Evolutionary conservation across 2,113 vertebrate species (phyloP).

Genomic region (Gavia stellata): DNA sequence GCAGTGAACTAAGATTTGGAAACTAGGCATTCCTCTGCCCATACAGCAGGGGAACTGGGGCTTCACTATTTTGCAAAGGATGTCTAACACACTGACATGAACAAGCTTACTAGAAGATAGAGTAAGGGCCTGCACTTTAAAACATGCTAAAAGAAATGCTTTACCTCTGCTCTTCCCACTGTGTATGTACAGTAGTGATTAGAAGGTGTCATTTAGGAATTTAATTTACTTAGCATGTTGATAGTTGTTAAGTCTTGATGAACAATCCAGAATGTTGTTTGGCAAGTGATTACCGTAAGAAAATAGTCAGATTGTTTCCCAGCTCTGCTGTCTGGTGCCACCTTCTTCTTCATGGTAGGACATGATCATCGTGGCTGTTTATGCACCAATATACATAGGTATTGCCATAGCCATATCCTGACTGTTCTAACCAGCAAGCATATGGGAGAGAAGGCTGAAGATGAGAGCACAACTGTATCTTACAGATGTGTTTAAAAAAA

Average conservation of each 20-base stretch:
- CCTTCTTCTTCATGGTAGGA: neutral
- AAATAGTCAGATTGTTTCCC: neutral
- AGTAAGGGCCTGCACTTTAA: neutral
- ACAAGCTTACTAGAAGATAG: neutral
- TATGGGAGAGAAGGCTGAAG: neutral
- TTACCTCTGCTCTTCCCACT: neutral
- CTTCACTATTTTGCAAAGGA: neutral
- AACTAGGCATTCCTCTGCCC: neutral
- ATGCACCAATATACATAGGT: no score
- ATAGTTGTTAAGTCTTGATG: neutral
- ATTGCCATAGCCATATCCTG: neutral
- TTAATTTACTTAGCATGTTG: neutral
- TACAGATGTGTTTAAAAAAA: neutral
- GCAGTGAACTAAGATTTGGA: neutral
- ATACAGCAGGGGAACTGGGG: rapidly evolving
- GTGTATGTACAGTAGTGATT: neutral
- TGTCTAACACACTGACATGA: neutral
- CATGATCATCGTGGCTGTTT: neutral
- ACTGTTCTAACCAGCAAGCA: neutral
- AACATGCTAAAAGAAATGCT: neutral
- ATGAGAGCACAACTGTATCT: neutral
- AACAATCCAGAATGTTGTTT: neutral
- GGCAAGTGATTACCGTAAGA: neutral
- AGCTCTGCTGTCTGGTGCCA: neutral
- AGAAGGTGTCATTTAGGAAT: neutral